phyloP scores from a whole-genome alignment of 2,113 vertebrate species.

The Coturnix japonica region DNA sequence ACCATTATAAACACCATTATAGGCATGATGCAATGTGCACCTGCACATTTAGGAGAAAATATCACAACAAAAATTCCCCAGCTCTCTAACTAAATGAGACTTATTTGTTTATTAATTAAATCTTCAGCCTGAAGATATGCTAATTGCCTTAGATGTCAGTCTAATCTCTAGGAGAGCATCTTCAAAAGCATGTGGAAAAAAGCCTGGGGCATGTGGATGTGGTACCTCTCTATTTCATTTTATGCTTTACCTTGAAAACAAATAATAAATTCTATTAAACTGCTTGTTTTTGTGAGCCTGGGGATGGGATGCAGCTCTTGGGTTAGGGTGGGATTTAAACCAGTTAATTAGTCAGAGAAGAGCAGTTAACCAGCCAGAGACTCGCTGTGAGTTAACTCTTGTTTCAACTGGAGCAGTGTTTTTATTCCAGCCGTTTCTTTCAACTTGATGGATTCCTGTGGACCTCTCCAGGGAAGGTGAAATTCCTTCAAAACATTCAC shows the following conservation, averaged over 20 bases:
- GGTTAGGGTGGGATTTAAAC: neutral
- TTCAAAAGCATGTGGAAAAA: conserved; percentile 18
- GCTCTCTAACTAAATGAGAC: neutral
- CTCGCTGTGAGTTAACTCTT: neutral
- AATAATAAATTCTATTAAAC: neutral
- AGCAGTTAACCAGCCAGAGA: neutral
- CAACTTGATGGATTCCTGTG: neutral
- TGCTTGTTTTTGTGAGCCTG: neutral
- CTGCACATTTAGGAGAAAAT: neutral
- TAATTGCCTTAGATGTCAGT: conserved; percentile 13
- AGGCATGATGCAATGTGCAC: neutral
- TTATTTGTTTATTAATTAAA: conserved; percentile 42
- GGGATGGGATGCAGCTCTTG: neutral
- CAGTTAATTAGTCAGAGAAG: neutral
- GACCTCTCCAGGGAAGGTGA: neutral
- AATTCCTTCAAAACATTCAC: neutral
- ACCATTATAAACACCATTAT: neutral
- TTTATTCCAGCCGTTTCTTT: neutral
- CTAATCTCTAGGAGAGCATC: conserved; percentile 5
- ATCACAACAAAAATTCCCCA: neutral
- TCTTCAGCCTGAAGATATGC: neutral
- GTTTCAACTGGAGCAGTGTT: neutral
- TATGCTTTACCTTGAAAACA: conserved; percentile 14
- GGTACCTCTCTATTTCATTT: neutral
- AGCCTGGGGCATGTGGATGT: neutral